A percentile compares a stretch with the other conserved stretches of the same genome.
Evolutionary conservation across 2,113 vertebrate species (phyloP).

Genomic region (Paramisgurnus dabryanus): DNA sequence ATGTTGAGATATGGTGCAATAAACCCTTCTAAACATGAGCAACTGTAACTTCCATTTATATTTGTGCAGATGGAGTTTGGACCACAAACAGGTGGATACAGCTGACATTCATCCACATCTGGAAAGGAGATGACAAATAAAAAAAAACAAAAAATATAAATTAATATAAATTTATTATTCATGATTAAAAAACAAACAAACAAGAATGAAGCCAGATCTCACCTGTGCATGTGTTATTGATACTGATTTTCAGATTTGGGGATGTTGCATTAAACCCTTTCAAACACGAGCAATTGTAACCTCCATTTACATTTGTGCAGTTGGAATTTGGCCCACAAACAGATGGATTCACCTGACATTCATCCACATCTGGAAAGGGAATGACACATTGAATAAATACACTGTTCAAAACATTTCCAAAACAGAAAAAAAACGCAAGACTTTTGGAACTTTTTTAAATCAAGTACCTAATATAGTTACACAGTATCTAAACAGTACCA

Average conservation of each 20-base stretch:
- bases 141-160: too few species aligned
- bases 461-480: too few species aligned
- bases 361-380: slow-evolving; percentile 1
- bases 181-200: too few species aligned
- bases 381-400: not conserved
- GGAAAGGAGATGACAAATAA: too few species aligned
- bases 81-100: not conserved
- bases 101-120: not conserved
- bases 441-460: too few species aligned
- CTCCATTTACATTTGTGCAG: slow-evolving; percentile 17
- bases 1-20: not conserved
- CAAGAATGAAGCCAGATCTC: too few species aligned
- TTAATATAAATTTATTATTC: too few species aligned
- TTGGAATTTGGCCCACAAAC: slow-evolving; percentile 9
- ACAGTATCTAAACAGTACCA: too few species aligned
- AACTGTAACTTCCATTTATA: not conserved
- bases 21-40: slow-evolving; percentile 1
- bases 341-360: slow-evolving; percentile 1
- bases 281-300: slow-evolving; percentile 27
- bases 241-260: not conserved
- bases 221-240: not conserved
- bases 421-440: too few species aligned
- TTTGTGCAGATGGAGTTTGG: slow-evolving; percentile 1
- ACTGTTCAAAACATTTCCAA: too few species aligned
- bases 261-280: not conserved